These are phyloP conservation scores for Allophyes oxyacanthae DNA, from an alignment of 2,888 invertebrate species.

Conservation along the genomic window DNA sequence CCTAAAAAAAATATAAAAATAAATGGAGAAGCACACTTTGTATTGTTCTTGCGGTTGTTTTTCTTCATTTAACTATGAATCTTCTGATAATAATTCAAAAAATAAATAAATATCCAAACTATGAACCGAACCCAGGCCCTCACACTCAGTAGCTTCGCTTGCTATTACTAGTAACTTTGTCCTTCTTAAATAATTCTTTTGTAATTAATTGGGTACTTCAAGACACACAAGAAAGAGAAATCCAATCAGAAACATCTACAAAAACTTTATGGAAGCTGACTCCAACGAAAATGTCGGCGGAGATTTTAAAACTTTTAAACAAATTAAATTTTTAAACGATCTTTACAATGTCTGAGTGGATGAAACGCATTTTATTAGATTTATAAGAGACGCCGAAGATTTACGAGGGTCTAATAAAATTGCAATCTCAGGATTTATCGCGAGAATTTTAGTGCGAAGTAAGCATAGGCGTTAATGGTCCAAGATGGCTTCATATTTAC, in stretches of 20 bases:
- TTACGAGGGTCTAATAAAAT: conserved; percentile 64
- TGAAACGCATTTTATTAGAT: conserved; percentile 63
- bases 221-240: conserved; percentile 24
- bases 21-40: no score
- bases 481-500: conserved; percentile 35
- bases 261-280: conserved; percentile 30
- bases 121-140: no score
- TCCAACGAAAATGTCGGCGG: conserved; percentile 26
- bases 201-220: conserved; percentile 7
- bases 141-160: no score
- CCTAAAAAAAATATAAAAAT: no score
- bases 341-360: conserved; percentile 47
- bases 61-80: no score
- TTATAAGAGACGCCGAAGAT: conserved; percentile 50
- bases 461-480: conserved; percentile 17
- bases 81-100: no score
- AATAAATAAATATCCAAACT: no score
- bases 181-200: background rate
- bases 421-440: conserved; percentile 55
- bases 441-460: conserved; percentile 32
- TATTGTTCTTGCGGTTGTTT: no score
- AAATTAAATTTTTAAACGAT: conserved; percentile 58
- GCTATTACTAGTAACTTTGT: no score
- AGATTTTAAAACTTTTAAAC: conserved; percentile 49
- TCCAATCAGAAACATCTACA: conserved; percentile 30